A percentile compares a stretch with the other conserved stretches of the same genome.
These are phyloP conservation scores for Chionis minor DNA, from an alignment of 2,113 vertebrate genomes.

Conservation along the genomic window DNA sequence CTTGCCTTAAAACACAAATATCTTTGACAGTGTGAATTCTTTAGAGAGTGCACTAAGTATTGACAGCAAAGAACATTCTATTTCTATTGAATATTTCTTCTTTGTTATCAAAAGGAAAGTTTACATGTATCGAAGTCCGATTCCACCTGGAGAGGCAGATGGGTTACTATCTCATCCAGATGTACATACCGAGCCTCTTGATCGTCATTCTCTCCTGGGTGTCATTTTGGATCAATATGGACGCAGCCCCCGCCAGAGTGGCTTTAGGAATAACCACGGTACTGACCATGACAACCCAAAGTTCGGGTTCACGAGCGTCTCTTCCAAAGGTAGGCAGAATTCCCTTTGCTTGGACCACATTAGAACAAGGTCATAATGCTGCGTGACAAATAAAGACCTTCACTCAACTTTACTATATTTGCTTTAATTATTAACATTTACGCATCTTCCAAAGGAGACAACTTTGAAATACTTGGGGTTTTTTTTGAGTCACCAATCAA, in stretches of 20 bases:
- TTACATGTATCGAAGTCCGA: conserved; percentile 95
- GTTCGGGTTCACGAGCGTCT: conserved; percentile 94
- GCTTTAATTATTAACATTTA: not conserved
- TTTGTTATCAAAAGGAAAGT: conserved; percentile 82
- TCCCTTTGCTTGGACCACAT: not conserved
- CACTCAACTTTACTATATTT: not conserved
- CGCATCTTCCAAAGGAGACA: not conserved
- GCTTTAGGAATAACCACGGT: conserved; percentile 97
- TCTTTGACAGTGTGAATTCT: not conserved
- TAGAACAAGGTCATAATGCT: not conserved
- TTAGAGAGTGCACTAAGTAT: not conserved
- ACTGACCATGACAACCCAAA: conserved; percentile 98
- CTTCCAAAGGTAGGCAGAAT: conserved; percentile 85
- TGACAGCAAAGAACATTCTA: not conserved
- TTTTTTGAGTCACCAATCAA: not conserved
- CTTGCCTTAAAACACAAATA: not conserved
- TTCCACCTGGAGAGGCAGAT: conserved; percentile 98
- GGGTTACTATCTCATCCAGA: conserved; percentile 99
- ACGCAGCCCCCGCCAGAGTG: conserved; percentile 93
- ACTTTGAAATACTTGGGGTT: not conserved
- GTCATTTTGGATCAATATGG: conserved; percentile 95
- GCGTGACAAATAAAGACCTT: not conserved
- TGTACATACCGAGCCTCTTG: conserved; percentile 89
- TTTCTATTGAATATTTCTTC: conserved; percentile 20
- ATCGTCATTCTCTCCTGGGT: conserved; percentile 97